A percentile compares a stretch with the other conserved stretches of the same genome.
Evolutionary conservation across 2,113 vertebrate species (phyloP).

Genomic region (Martes martes): DNA sequence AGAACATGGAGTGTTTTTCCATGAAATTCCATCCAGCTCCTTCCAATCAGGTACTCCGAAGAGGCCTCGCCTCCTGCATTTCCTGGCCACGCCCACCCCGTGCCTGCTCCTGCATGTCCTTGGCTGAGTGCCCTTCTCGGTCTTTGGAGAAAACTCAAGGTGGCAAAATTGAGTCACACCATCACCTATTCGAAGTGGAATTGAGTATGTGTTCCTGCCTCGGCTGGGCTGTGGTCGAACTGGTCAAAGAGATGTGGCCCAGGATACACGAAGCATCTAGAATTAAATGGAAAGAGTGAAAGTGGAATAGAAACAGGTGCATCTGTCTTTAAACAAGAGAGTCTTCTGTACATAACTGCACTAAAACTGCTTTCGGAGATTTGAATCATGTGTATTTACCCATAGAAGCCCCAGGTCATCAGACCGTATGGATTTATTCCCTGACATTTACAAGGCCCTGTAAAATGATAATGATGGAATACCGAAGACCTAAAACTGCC

Average conservation of each 20-base stretch:
- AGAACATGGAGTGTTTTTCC: background rate
- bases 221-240: background rate
- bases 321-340: background rate
- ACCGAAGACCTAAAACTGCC: background rate
- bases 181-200: no score
- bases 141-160: background rate
- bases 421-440: background rate
- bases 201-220: background rate
- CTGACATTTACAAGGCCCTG: background rate
- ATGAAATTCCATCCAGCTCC: background rate
- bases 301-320: background rate
- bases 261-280: background rate
- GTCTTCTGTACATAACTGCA: background rate
- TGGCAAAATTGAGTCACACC: background rate
- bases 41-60: background rate
- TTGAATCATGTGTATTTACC: background rate
- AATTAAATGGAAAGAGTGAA: background rate
- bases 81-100: background rate
- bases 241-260: background rate
- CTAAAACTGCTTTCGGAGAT: background rate
- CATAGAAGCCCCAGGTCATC: background rate
- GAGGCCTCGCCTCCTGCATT: background rate
- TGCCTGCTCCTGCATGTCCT: background rate
- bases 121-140: background rate
- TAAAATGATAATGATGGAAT: background rate